phyloP scores from a whole-genome alignment of 2,797 vertebrate species.

The Potorous gilbertii region DNA sequence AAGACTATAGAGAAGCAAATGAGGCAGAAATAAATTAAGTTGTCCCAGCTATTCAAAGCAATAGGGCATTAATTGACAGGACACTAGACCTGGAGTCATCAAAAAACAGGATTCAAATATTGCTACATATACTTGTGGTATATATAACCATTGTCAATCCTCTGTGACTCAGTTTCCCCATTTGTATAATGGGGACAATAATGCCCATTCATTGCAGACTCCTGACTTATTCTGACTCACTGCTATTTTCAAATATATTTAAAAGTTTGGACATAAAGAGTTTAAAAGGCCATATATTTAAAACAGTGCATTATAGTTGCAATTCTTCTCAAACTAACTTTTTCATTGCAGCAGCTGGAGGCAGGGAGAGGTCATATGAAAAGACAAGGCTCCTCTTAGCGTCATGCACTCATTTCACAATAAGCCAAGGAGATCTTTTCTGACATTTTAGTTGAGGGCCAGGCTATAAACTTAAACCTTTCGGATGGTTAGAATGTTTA shows the following conservation, averaged over 20 bases:
- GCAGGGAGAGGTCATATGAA: not conserved
- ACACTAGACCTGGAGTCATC: not conserved
- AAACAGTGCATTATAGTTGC: not conserved
- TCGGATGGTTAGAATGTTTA: not conserved
- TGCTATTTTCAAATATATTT: not conserved
- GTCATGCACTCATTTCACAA: conserved; percentile 36
- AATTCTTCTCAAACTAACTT: conserved; percentile 16
- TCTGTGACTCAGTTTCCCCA: not conserved
- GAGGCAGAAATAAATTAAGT: not conserved
- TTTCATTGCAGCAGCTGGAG: not conserved
- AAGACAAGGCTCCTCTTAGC: not conserved
- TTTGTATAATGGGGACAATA: not conserved
- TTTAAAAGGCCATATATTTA: not conserved
- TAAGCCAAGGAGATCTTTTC: not conserved
- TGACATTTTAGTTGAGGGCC: not conserved
- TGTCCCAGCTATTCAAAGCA: not conserved
- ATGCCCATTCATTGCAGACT: not conserved
- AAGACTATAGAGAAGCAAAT: not conserved
- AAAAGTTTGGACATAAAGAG: conserved; percentile 5
- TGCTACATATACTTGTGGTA: not conserved
- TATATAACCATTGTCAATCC: not conserved
- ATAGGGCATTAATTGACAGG: not conserved
- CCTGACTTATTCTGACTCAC: not conserved
- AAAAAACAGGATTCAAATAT: not conserved
- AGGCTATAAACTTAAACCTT: not conserved